Evolutionary conservation across 2,888 invertebrate species (phyloP).

Genomic region (Prostheceraeus crozeri): DNA sequence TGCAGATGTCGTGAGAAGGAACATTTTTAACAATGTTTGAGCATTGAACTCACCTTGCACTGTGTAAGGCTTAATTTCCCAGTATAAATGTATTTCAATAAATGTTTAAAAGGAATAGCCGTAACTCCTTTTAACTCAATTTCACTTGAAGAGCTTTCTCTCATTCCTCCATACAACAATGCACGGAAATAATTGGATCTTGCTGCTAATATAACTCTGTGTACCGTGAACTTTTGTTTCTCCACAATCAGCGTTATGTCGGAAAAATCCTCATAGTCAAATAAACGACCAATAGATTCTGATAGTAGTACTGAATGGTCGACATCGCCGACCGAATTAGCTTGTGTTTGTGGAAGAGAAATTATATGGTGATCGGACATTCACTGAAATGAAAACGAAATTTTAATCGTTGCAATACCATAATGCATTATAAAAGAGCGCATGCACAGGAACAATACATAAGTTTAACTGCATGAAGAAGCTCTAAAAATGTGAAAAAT

Average conservation of each 20-base stretch:
- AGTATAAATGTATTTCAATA: conserved; percentile 88
- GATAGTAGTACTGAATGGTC: not conserved
- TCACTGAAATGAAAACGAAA: no score
- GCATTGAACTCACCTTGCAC: no score
- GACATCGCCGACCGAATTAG: no score
- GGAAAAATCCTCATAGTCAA: conserved; percentile 76
- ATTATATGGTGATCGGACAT: no score
- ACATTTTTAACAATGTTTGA: no score
- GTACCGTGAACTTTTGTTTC: conserved; percentile 65
- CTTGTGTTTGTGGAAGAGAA: no score
- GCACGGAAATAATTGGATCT: conserved; percentile 85
- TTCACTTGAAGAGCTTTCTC: conserved; percentile 64
- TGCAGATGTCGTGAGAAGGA: no score
- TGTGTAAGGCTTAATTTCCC: conserved; percentile 69
- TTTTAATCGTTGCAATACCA: no score
- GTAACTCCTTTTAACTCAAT: conserved; percentile 73
- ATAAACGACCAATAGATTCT: conserved; percentile 58
- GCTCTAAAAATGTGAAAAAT: no score
- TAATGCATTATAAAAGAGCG: no score
- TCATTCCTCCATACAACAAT: conserved; percentile 63
- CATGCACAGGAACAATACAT: no score
- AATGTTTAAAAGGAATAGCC: conserved; percentile 57
- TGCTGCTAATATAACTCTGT: conserved; percentile 80
- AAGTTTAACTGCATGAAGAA: no score
- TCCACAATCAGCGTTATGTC: conserved; percentile 82